These are phyloP conservation scores for Lutjanus argentimaculatus DNA, from an alignment of 2,797 vertebrate species.

Conservation along the genomic window DNA sequence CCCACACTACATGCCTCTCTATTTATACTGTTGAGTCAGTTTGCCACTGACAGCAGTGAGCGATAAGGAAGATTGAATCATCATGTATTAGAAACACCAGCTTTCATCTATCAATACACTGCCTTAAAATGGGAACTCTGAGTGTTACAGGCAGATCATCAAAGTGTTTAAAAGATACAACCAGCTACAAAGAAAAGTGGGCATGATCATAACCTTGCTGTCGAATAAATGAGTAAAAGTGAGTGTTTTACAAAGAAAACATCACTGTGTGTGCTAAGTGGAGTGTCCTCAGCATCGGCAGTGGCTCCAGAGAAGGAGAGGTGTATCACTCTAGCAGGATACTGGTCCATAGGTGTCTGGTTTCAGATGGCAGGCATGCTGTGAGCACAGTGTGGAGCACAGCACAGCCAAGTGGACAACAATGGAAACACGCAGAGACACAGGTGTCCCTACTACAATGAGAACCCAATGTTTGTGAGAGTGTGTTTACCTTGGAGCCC, in stretches of 20 bases:
- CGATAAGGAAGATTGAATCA: slow-evolving; percentile 80
- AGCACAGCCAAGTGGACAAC: slow-evolving; percentile 87
- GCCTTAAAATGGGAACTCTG: slow-evolving; percentile 43
- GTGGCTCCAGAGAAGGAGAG: slow-evolving; percentile 60
- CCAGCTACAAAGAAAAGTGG: slow-evolving; percentile 16
- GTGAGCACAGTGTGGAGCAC: slow-evolving; percentile 85
- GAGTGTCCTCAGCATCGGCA: slow-evolving; percentile 69
- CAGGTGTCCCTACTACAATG: slow-evolving; percentile 70
- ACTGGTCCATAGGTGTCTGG: slow-evolving; percentile 79
- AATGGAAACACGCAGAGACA: slow-evolving; percentile 80
- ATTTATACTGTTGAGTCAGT: slow-evolving; percentile 83
- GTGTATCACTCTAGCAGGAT: slow-evolving; percentile 67
- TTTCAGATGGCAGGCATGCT: slow-evolving; percentile 81
- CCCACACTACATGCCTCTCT: slow-evolving; percentile 79
- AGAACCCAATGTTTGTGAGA: slow-evolving; percentile 51
- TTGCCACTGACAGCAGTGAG: slow-evolving; percentile 71
- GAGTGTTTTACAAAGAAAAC: slow-evolving; percentile 3
- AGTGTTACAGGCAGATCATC: slow-evolving; percentile 46
- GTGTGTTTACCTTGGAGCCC: slow-evolving; percentile 51
- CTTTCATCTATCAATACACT: slow-evolving; percentile 54
- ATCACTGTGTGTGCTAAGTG: slow-evolving; percentile 45
- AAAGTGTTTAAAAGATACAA: slow-evolving; percentile 33
- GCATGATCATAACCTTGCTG: slow-evolving; percentile 18
- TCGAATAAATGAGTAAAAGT: slow-evolving; percentile 31
- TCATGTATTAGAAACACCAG: slow-evolving; percentile 66